Percentiles rank a stretch among this genome's conserved stretches.
These are phyloP conservation scores for Chondrosia reniformis DNA, from an alignment of 37 sponge, comb jelly and placozoan genomes.

Conservation along the genomic window DNA sequence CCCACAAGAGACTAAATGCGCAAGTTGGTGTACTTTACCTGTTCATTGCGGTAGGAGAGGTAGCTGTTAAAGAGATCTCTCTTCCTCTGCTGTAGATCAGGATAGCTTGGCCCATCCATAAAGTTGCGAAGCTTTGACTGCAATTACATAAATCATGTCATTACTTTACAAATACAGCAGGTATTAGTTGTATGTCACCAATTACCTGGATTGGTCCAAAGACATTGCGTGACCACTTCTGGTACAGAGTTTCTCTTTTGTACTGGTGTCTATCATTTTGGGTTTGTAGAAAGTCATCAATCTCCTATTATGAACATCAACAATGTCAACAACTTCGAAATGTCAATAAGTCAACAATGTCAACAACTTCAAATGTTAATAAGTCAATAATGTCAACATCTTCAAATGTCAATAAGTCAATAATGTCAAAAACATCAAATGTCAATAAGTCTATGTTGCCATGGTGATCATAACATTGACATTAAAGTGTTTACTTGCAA, in stretches of 20 bases:
- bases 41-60: slow-evolving; percentile 40
- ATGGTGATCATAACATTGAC: background rate
- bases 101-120: slow-evolving; percentile 30
- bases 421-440: background rate
- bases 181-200: background rate
- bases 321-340: background rate
- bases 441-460: background rate
- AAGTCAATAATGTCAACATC: background rate
- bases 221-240: slow-evolving; percentile 68
- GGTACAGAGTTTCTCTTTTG: slow-evolving; percentile 64
- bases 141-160: background rate
- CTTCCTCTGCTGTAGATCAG: slow-evolving; percentile 18
- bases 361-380: background rate
- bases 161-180: background rate
- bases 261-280: slow-evolving; percentile 23
- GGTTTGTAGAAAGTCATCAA: slow-evolving; percentile 38
- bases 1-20: background rate
- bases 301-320: slow-evolving; percentile 28
- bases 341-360: background rate
- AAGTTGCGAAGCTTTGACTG: background rate
- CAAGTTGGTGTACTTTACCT: slow-evolving; percentile 22
- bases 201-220: slow-evolving; percentile 49
- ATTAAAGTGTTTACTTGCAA: background rate
- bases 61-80: slow-evolving; percentile 51
- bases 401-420: too few species aligned